Percentiles rank a stretch among this genome's conserved stretches.
Evolutionary conservation across 2,113 vertebrate genomes (phyloP).

Genomic region (Eudyptes chrysolophus): DNA sequence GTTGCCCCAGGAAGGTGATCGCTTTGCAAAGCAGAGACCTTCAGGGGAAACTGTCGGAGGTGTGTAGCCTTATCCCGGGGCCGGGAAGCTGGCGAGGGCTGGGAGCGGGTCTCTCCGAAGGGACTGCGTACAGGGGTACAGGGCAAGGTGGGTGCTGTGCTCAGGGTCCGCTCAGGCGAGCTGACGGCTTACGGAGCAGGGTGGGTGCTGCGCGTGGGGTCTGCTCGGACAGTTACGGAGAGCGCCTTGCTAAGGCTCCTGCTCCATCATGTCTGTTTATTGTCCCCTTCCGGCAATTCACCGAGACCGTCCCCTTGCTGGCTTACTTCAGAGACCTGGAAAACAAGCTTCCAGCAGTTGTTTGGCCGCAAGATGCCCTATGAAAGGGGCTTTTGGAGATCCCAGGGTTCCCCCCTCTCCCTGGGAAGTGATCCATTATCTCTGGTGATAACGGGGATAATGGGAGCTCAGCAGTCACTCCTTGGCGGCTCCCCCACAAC

Average conservation of each 20-base stretch:
- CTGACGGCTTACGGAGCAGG: rapidly evolving
- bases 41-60: neutral
- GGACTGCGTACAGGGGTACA: rapidly evolving
- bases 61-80: neutral
- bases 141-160: neutral
- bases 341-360: neutral
- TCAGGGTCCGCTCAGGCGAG: rapidly evolving
- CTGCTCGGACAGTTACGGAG: rapidly evolving
- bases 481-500: neutral
- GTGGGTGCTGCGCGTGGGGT: neutral
- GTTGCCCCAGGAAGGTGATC: rapidly evolving
- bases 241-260: neutral
- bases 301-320: neutral
- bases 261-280: neutral
- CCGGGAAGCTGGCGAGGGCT: neutral
- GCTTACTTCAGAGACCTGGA: neutral
- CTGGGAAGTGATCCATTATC: neutral
- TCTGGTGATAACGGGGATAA: neutral
- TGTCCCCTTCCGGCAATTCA: neutral
- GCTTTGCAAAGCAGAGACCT: neutral
- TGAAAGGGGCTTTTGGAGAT: neutral
- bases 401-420: rapidly evolving
- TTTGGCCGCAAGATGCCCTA: neutral
- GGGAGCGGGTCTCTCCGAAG: rapidly evolving
- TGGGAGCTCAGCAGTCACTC: neutral